Evolutionary conservation across 1,140 invertebrate species (phyloP), one percentile per base, ranked within the genome.

Genomic region (Portunus trituberculatus): DNA sequence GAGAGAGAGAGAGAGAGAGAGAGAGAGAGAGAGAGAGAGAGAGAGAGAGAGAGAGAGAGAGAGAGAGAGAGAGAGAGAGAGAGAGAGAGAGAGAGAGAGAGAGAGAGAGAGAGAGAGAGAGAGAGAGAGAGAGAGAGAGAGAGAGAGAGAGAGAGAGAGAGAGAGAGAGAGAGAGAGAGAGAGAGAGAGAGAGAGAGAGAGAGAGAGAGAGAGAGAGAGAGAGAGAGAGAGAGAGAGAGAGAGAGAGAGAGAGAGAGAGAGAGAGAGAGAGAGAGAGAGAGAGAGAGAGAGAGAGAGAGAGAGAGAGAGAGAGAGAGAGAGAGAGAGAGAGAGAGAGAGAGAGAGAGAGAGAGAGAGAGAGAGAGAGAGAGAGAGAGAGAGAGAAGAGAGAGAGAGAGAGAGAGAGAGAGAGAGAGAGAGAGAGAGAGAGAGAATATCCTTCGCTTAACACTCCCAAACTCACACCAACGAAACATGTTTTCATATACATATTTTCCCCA

Each of bases 311-410:
- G n/a, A 76, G 67, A 76, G n/a, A 76, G n/a, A 76, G n/a, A 12
- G 67, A n/a, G 67, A 76, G 52, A 10, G 0, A 10, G 8, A 76
- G 67, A 76, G 67, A 76, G n/a, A 76, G 67, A n/a, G 67, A 76
- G n/a, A n/a, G n/a, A 76, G n/a, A n/a, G 67, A n/a, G n/a, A 76
- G 67, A 76, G n/a, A 76, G 67, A 76, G 67, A 76, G n/a, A 76
- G n/a, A 76, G 67, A n/a, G 67, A 76, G n/a, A 59, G 67, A 76
- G n/a, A 76, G 67, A 76, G 67, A 76, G 67, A 76, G n/a, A 76
- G 67, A n/a, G 67, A 76, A n/a, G n/a, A n/a, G n/a, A 76, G n/a
- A 76, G n/a, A 76, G 67, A 76, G 67, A 76, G n/a, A 76, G 67
- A 20, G 67, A 76, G n/a, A 59, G 52, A 76, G n/a, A 76, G n/a